phyloP scores from a whole-genome alignment of 2,113 vertebrate species.

The Thomomys bottae region DNA sequence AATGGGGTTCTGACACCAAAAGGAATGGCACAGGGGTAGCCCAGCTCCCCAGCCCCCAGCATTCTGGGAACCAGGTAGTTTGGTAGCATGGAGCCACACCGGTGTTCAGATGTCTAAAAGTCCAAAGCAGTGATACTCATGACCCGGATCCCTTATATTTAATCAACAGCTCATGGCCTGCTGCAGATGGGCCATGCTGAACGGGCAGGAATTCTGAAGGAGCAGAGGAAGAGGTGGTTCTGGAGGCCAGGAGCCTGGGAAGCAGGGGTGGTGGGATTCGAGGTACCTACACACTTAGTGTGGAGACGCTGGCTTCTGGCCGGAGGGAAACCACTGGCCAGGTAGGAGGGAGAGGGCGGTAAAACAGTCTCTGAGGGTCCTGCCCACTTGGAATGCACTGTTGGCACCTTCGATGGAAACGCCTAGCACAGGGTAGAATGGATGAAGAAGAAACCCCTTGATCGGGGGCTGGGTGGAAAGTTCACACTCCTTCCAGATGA shows the following conservation, averaged over 20 bases:
- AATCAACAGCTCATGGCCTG: neutral
- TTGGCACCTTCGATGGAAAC: neutral
- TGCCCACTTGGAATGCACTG: fast-evolving
- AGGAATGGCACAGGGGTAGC: neutral
- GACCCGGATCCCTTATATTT: neutral
- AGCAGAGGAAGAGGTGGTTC: neutral
- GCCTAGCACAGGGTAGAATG: neutral
- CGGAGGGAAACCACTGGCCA: neutral
- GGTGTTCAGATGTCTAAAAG: neutral
- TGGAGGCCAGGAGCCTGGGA: neutral
- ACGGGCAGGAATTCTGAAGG: neutral
- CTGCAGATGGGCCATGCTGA: neutral
- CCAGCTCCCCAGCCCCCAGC: fast-evolving
- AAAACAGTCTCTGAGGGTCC: too few species aligned
- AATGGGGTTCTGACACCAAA: neutral
- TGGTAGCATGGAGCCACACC: fast-evolving
- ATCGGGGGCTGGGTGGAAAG: neutral
- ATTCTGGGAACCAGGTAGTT: fast-evolving
- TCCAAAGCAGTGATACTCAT: neutral
- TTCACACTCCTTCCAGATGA: neutral
- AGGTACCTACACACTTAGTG: neutral
- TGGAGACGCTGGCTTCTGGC: neutral
- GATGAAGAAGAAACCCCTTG: neutral
- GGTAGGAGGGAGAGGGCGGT: neutral
- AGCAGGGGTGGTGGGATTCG: too few species aligned